Evolutionary conservation across 2,113 vertebrate species (phyloP), one percentile per base, ranked within the genome.

Genomic region (Paralichthys olivaceus): DNA sequence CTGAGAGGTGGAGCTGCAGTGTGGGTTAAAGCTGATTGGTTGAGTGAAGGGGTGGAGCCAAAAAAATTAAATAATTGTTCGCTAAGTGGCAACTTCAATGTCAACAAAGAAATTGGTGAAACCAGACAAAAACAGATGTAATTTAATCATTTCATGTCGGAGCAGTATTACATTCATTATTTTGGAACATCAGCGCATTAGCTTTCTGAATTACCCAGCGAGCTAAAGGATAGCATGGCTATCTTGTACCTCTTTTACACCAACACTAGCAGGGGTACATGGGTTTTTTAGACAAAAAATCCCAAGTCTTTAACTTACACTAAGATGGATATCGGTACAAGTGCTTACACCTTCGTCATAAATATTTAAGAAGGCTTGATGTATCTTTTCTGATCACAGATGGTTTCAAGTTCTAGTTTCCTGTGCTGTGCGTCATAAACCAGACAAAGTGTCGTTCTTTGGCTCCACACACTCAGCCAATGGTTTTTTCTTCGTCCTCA

Each of bases 401-500:
- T 1, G 11, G 25, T 63, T 45, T 75, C 19, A 15, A 25, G 22
- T 8, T 45, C 22, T 20, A 22, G 13, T 63, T 55, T 54, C 14
- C n/a, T 15, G 60, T 23, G 13, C 58, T 45, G 43, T 45, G 43
- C 47, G 47, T 49, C 47, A 51, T 17, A 47, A 17, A 47, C 43
- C 47, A 51, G 47, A 12, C 4, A 54, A 15, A 7, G 0, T 9
- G 11, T 54, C 49, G 26, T 68, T 81, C 54, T 71, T 47, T 72
- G 62, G 43, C 61, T 63, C 56, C 7, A 8, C 34, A 59, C 61
- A 26, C 47, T 69, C 49, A 29, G 15, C 55, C 61, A 69, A 1
- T 26, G 29, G 19, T 60, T 49, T 22, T n/a, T 59, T 68, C 4
- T 66, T 20, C 53, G n/a, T 72, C 17, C n/a, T 32, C 53, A 76